Percentiles rank a stretch among this genome's conserved stretches.
phyloP scores from a whole-genome alignment of 2,113 vertebrate genomes.

The Ageneiosus marmoratus region DNA sequence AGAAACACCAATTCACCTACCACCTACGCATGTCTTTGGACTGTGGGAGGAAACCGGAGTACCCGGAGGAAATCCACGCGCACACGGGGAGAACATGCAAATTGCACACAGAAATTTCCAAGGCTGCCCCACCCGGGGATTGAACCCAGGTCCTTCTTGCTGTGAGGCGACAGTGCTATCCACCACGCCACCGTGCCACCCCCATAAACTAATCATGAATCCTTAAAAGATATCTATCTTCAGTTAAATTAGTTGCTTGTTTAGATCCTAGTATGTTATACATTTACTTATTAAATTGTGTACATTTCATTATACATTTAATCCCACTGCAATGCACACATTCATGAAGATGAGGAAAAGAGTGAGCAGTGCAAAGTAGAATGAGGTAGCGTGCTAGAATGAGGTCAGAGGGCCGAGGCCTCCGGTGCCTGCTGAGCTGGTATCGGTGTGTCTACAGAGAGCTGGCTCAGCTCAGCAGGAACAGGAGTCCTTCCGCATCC shows the following conservation, averaged over 20 bases:
- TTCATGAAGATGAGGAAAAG: background rate
- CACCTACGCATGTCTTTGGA: too few relatives aligned
- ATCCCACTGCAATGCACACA: background rate
- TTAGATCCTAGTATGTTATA: background rate
- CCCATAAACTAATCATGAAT: background rate
- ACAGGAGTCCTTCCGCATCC: slow-evolving; percentile 69
- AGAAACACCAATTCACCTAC: too few relatives aligned
- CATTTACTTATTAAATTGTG: background rate
- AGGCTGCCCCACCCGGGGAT: too few relatives aligned
- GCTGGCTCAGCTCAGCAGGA: slow-evolving; percentile 87
- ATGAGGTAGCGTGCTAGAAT: background rate
- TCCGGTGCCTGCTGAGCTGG: slow-evolving; percentile 84
- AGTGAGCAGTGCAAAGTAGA: background rate
- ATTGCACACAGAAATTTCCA: too few relatives aligned
- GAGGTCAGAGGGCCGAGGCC: slow-evolving; percentile 62
- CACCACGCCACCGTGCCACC: too few relatives aligned
- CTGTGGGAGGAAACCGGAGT: too few relatives aligned
- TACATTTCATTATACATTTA: background rate
- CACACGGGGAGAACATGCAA: too few relatives aligned
- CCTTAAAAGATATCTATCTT: background rate
- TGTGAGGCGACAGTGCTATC: too few relatives aligned
- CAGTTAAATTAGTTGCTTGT: background rate
- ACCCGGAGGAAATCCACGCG: too few relatives aligned
- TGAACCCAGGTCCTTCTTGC: too few relatives aligned
- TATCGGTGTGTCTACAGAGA: slow-evolving; percentile 76